A percentile compares a stretch with the other conserved stretches of the same genome.
phyloP scores from a whole-genome alignment of 2,797 vertebrate genomes.

The Sebastes baramenuke region DNA sequence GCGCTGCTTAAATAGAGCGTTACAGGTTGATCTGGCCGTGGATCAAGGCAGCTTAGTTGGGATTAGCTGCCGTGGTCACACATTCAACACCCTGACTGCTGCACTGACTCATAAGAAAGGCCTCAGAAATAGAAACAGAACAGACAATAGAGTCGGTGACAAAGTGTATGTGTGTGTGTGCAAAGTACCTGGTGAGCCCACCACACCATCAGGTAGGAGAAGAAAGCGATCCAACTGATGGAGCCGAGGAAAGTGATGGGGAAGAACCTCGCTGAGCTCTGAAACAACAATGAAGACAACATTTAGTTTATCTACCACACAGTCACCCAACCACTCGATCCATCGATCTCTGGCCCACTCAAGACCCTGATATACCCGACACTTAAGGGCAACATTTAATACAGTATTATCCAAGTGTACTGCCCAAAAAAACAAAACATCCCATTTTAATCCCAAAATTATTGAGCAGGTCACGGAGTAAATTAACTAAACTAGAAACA shows the following conservation, averaged over 20 bases:
- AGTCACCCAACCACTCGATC: background rate
- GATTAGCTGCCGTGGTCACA: slow-evolving; percentile 64
- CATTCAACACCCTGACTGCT: slow-evolving; percentile 56
- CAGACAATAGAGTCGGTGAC: background rate
- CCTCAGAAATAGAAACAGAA: background rate
- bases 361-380: too few species aligned
- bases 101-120: slow-evolving; percentile 10
- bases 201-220: slow-evolving; percentile 99
- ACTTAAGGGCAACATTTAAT: background rate
- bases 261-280: slow-evolving; percentile 90
- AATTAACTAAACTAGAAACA: background rate
- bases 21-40: slow-evolving; percentile 53
- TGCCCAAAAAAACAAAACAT: background rate
- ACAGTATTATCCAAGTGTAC: background rate
- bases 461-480: background rate
- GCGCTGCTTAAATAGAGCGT: slow-evolving; percentile 48
- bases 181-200: slow-evolving; percentile 96
- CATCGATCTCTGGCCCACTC: background rate
- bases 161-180: background rate
- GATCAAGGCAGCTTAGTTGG: slow-evolving; percentile 63
- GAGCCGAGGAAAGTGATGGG: slow-evolving; percentile 92
- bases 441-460: background rate
- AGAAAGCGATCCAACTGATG: slow-evolving; percentile 93
- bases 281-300: slow-evolving; percentile 28
- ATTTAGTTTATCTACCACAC: background rate